These are phyloP conservation scores for Solenopsis fugax DNA, from an alignment of 1,140 invertebrate genomes.

Conservation along the genomic window DNA sequence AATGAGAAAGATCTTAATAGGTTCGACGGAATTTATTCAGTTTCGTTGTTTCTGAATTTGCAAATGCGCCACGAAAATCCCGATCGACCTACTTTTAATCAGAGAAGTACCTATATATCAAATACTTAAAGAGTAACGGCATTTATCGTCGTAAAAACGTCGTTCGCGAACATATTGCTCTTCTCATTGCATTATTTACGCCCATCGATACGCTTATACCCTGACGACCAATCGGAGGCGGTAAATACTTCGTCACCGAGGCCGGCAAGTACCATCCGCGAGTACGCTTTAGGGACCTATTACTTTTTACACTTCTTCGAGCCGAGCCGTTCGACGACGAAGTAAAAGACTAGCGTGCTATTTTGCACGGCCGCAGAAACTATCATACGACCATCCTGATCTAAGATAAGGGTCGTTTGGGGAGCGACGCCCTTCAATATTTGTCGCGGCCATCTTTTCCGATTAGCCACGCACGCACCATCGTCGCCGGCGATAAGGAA, in stretches of 20 bases:
- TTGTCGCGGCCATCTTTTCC: constrained; percentile 51
- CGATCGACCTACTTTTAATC: constrained; percentile 5
- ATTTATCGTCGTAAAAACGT: background rate
- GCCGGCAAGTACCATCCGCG: constrained; percentile 53
- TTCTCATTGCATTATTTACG: constrained; percentile 59
- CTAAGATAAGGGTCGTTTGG: constrained; percentile 62
- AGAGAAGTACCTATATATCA: background rate
- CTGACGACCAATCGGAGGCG: constrained; percentile 61
- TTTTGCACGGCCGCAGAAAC: constrained; percentile 48
- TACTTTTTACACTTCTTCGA: constrained; percentile 59
- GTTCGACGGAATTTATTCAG: constrained; percentile 11
- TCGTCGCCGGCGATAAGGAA: constrained; percentile 31
- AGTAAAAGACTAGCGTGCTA: constrained; percentile 47
- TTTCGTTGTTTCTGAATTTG: background rate
- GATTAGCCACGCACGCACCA: constrained; percentile 50
- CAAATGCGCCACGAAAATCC: background rate
- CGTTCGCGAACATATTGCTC: constrained; percentile 20
- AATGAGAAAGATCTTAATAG: constrained; percentile 20
- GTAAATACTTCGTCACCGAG: constrained; percentile 66
- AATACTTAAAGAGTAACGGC: background rate
- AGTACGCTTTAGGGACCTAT: constrained; percentile 56
- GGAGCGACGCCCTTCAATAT: constrained; percentile 54
- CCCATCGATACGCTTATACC: constrained; percentile 11
- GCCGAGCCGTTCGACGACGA: background rate
- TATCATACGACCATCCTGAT: constrained; percentile 28